Base-by-base conservation (phyloP, 1,140 invertebrate genomes). In the Zaprionus gabonicus region DNA sequence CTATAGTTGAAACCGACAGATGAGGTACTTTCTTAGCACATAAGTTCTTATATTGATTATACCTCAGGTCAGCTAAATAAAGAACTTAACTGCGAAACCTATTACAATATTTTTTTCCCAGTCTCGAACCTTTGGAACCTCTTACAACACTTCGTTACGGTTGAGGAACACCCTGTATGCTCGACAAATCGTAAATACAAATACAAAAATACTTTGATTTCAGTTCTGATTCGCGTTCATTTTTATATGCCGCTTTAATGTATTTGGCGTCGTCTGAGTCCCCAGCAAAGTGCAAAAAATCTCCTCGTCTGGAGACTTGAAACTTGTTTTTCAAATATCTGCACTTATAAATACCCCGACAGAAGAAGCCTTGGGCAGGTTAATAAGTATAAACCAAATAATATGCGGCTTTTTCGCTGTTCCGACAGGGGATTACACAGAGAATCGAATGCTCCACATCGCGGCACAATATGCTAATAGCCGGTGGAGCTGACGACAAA, bases 231-330 rank as follows among this genome's bases (percentile, higher is more conserved):
- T 67, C 66, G 64, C 53, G 31, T 64, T 9, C 49, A 72, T 63
- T 53, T 71, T 75, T 85, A 78, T 78, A 51, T 67, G 34, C 49
- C 41, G 13, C 27, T 15, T 65, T 76, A 81, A 85, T 76, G 75
- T 65, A 71, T 69, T 76, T 72, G 82, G 71, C 82, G 78, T 53
- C 82, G 67, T 71, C 62, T 53, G 63, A 63, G 53, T 76, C 58
- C 58, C 49, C n/a, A 23, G 41, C 36, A 17, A 28, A 46, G 63
- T 44, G 68, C 55, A 76, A 76, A 55, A 10, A 5, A 13, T 38
- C 36, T 15, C 53, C 31, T 70, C 38, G 44, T n/a, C 20, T 49
- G 31, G 20, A n/a, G 60, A 44, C 15, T 27, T 20, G 15, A 71
- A 76, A 71, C 73, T 59, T 27, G 55, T 76, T 76, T 70, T 49